Evolutionary conservation across 1,140 invertebrate genomes (phyloP), one percentile per base, ranked within the genome.

Genomic region (Drosophila lacteicornis): DNA sequence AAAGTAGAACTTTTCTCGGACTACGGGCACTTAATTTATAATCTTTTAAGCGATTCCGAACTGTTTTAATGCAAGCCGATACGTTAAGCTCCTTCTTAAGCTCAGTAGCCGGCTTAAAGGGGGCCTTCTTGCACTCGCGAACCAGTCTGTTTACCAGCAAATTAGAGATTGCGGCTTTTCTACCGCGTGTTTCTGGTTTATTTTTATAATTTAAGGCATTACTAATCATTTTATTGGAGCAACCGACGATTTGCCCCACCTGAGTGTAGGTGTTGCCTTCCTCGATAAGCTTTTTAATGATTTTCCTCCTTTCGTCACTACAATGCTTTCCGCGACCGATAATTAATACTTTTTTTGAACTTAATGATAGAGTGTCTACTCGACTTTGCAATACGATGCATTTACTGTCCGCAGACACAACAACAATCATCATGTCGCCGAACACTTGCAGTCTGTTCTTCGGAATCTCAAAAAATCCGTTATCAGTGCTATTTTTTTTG

Each of bases 201-300:
- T 15, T 15, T n/a, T n/a, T n/a, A 42, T 42, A 42, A n/a, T 42
- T n/a, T 42, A 42, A 42, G 5, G 40, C 15, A n/a, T 42, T 42
- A 8, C 40, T 42, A 42, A 42, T 42, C 6, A 42, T 42, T 42
- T 42, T 42, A 42, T 42, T 42, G 13, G 40, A n/a, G 40, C 22
- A 25, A 25, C 22, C 19, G 19, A 22, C 19, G 19, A 22, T 22
- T 2, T 22, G 19, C 15, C 5, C 15, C 40, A 42, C 40, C 40
- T 42, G 43, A 46, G 43, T 17, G 17, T 46, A 46, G 43, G 43
- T 19, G 8, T 46, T 46, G n/a, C 43, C 43, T 46, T 46, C 43
- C 43, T 46, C 43, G 17, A 46, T 46, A 46, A 46, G 43, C 43
- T 46, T 46, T 46, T 46, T 46, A 19, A 46, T 46, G 43, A 46